phyloP scores from a whole-genome alignment of 2,113 vertebrate species.

The Erythrolamprus reginae region DNA sequence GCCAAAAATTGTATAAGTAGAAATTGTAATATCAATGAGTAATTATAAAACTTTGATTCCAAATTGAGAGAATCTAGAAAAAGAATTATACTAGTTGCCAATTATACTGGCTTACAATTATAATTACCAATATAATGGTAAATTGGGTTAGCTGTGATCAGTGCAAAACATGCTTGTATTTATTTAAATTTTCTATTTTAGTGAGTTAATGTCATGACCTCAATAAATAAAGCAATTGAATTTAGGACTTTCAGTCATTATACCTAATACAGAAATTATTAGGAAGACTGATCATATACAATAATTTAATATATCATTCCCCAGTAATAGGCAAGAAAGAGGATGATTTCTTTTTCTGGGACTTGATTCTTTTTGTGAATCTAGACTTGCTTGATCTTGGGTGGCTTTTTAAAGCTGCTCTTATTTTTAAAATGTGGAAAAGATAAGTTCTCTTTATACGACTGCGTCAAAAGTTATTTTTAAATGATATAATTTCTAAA shows the following conservation, averaged over 20 bases:
- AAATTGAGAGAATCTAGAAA: not conserved
- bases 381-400: not conserved
- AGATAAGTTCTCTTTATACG: not conserved
- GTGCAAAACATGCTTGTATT: not conserved
- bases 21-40: not conserved
- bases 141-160: not conserved
- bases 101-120: not conserved
- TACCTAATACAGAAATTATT: not conserved
- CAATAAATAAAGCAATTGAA: not conserved
- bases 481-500: not conserved
- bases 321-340: not conserved
- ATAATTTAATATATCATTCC: not conserved
- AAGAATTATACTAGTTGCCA: not conserved
- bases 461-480: not conserved
- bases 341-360: too few species aligned
- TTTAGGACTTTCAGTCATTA: not conserved
- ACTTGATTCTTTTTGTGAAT: not conserved
- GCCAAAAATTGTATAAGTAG: not conserved
- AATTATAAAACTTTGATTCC: not conserved
- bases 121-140: not conserved
- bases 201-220: not conserved
- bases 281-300: not conserved
- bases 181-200: constrained; percentile 6
- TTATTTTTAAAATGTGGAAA: not conserved
- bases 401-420: not conserved